phyloP scores from a whole-genome alignment of 1,140 invertebrate genomes.

The Halictus rubicundus region DNA sequence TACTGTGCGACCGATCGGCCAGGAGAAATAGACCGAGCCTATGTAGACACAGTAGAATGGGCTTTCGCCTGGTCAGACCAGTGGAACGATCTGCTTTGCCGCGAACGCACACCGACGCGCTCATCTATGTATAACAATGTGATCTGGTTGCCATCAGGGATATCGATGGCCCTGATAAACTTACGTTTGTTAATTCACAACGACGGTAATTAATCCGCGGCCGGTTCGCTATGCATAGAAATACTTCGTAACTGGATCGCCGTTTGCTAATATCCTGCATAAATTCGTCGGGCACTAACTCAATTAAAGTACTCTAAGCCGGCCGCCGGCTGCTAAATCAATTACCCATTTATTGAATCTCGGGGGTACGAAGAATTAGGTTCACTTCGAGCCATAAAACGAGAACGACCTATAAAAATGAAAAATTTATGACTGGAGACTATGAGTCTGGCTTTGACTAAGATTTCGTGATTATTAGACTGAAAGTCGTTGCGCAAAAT shows the following conservation, averaged over 20 bases:
- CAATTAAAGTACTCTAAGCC: conserved; percentile 4
- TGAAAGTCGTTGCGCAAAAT: too few relatives aligned
- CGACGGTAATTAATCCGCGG: not conserved
- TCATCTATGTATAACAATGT: not conserved
- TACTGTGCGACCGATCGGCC: too few relatives aligned
- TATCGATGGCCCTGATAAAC: not conserved
- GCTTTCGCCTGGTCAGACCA: not conserved
- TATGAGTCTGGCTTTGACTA: too few relatives aligned
- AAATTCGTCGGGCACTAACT: conserved; percentile 21
- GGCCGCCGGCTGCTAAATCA: conserved; percentile 18
- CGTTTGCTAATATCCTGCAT: not conserved
- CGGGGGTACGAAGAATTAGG: too few relatives aligned
- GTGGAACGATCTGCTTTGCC: not conserved
- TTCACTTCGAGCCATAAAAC: too few relatives aligned
- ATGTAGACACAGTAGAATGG: not conserved
- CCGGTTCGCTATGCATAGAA: too few relatives aligned
- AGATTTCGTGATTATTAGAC: too few relatives aligned
- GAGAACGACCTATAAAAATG: too few relatives aligned
- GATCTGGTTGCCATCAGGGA: not conserved
- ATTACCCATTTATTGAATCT: conserved; percentile 27
- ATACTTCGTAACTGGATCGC: not conserved
- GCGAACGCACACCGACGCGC: too few relatives aligned
- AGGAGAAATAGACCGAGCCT: not conserved
- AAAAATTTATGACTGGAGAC: too few relatives aligned
- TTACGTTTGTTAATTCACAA: not conserved